Conservation (phyloP, 2,888 invertebrate genomes). For the Epinotia bilunana region DNA sequence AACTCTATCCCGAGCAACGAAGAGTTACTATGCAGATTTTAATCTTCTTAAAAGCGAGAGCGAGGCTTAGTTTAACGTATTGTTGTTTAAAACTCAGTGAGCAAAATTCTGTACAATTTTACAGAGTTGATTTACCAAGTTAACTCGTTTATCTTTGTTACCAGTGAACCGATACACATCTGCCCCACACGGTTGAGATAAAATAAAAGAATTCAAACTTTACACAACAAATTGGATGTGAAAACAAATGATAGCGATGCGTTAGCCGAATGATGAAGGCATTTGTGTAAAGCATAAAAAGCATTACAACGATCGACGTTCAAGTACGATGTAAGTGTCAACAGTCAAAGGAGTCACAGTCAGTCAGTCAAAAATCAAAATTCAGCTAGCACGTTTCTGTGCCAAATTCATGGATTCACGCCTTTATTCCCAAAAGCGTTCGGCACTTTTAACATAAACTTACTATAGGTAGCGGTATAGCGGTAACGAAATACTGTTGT, state of each 20-base stretch:
- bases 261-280: background rate
- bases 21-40: slow-evolving; percentile 68
- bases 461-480: too few relatives aligned
- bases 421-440: too few relatives aligned
- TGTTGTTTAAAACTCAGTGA: slow-evolving; percentile 53
- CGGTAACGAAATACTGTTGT: too few relatives aligned
- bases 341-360: background rate
- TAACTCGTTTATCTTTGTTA: slow-evolving; percentile 14
- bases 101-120: slow-evolving; percentile 20
- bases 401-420: too few relatives aligned
- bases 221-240: background rate
- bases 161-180: slow-evolving; percentile 1
- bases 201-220: background rate
- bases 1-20: slow-evolving; percentile 42
- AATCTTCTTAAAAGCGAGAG: slow-evolving; percentile 69
- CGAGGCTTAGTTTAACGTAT: slow-evolving; percentile 51
- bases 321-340: background rate
- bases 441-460: too few relatives aligned
- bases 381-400: too few relatives aligned
- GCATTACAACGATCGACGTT: background rate
- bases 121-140: slow-evolving; percentile 8
- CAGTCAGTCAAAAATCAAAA: too few relatives aligned
- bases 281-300: too few relatives aligned
- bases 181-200: background rate
- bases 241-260: background rate